Percentiles rank a stretch among this genome's conserved stretches.
These are phyloP conservation scores for Drosophila pallidifrons DNA, from an alignment of 1,140 invertebrate species.

Conservation along the genomic window DNA sequence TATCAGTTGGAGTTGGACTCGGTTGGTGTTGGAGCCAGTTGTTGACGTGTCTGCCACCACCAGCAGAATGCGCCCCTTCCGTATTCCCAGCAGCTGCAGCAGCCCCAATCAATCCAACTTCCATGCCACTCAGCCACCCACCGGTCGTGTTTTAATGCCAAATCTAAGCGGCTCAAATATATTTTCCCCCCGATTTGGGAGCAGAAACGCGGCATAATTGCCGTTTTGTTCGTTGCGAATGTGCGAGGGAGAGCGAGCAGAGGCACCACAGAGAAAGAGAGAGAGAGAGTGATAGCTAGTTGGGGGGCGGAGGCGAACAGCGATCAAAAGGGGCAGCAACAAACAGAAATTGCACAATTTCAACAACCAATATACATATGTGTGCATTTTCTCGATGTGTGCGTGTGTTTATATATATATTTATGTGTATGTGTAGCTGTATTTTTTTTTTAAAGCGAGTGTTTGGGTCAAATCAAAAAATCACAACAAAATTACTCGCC, in stretches of 20 bases:
- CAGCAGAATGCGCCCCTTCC: not conserved
- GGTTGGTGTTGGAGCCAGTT: conserved; percentile 28
- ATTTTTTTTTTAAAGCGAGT: conserved; percentile 43
- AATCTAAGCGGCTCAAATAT: conserved; percentile 79
- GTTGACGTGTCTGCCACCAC: conserved; percentile 26
- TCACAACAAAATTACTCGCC: conserved; percentile 81
- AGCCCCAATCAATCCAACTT: conserved; percentile 69
- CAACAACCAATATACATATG: conserved; percentile 42
- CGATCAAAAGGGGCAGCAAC: conserved; percentile 41
- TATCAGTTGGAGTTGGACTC: conserved; percentile 23
- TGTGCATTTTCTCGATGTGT: conserved; percentile 28
- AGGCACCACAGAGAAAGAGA: conserved; percentile 1
- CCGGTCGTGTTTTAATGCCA: conserved; percentile 61
- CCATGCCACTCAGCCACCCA: conserved; percentile 55
- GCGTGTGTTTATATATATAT: conserved; percentile 15
- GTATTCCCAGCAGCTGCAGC: conserved; percentile 19
- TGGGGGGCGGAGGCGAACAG: conserved; percentile 8
- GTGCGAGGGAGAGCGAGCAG: conserved; percentile 26
- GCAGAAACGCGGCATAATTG: conserved; percentile 81
- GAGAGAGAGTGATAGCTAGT: not conserved
- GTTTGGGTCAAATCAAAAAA: conserved; percentile 82
- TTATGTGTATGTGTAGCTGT: conserved; percentile 35
- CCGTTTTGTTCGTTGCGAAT: conserved; percentile 64
- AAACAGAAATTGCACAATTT: conserved; percentile 70
- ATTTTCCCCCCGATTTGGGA: conserved; percentile 67